Conservation (phyloP, 2,888 invertebrate genomes). For the Meandrusa payeni region DNA sequence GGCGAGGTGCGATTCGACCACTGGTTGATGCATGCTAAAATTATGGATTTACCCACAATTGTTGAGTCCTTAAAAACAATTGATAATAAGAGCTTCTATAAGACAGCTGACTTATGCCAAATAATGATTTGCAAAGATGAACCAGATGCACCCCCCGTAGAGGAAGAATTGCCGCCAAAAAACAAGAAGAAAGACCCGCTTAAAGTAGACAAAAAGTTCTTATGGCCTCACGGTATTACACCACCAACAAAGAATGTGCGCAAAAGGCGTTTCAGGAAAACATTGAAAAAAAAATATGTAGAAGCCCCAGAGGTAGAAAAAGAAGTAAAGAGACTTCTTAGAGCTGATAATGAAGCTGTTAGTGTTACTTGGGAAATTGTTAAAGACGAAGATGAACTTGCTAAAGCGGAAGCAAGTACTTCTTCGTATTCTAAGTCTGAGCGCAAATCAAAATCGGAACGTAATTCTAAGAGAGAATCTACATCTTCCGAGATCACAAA, state of each 20-base stretch:
- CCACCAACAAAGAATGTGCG: conserved; percentile 98
- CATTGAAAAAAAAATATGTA: conserved; percentile 96
- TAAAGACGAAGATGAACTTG: conserved; percentile 90
- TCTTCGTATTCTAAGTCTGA: conserved; percentile 46
- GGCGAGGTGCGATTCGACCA: conserved; percentile 95
- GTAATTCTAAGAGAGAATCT: conserved; percentile 31
- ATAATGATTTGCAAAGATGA: conserved; percentile 94
- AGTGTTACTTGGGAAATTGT: conserved; percentile 94
- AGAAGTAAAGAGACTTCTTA: conserved; percentile 95
- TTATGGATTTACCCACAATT: conserved; percentile 95
- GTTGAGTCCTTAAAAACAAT: conserved; percentile 97
- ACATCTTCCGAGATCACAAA: conserved; percentile 35
- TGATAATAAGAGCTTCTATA: conserved; percentile 97
- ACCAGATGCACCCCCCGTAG: conserved; percentile 87
- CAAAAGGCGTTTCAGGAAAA: conserved; percentile 95
- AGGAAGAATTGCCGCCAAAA: conserved; percentile 89
- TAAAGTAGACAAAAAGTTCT: conserved; percentile 92
- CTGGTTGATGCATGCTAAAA: conserved; percentile 91
- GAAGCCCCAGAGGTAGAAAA: conserved; percentile 99
- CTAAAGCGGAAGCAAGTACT: conserved; percentile 40
- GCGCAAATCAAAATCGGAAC: conserved; percentile 54
- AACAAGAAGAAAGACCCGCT: conserved; percentile 91
- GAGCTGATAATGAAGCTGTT: conserved; percentile 96
- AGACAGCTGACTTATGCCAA: conserved; percentile 98
- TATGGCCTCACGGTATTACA: conserved; percentile 97